phyloP scores from a whole-genome alignment of 2,888 invertebrate species.

The Smittia aterrima region DNA sequence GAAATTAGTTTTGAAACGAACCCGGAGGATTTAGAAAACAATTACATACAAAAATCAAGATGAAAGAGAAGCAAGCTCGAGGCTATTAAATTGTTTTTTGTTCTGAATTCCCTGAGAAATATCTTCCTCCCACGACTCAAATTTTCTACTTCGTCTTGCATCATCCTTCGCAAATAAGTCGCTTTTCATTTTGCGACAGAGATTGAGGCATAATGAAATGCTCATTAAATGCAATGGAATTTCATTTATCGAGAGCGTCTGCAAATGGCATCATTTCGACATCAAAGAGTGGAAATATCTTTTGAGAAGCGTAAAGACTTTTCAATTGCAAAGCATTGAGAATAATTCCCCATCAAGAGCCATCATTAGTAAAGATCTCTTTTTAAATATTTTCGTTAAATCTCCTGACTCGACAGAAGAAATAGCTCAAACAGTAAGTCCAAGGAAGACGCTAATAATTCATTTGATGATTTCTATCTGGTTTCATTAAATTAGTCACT shows the following conservation, averaged over 20 bases:
- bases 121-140: not conserved
- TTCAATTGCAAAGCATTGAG: not conserved
- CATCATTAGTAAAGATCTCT: not conserved
- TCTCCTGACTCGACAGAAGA: too few relatives aligned
- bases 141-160: not conserved
- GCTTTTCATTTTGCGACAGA: not conserved
- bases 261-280: constrained; percentile 30
- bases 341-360: not conserved
- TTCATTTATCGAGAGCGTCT: constrained; percentile 22
- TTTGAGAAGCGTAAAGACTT: not conserved
- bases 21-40: constrained; percentile 20
- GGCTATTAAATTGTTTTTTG: not conserved
- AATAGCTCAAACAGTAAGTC: too few relatives aligned
- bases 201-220: not conserved
- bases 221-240: constrained; percentile 25
- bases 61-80: not conserved
- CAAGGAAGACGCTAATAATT: not conserved
- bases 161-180: not conserved
- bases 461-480: not conserved
- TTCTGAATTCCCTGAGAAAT: not conserved
- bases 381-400: too few relatives aligned
- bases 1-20: constrained; percentile 36
- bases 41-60: not conserved
- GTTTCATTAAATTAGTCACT: constrained; percentile 32
- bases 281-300: not conserved